phyloP scores from a whole-genome alignment of 2,113 vertebrate genomes.

The Pseudorhombus dupliciocellatus region DNA sequence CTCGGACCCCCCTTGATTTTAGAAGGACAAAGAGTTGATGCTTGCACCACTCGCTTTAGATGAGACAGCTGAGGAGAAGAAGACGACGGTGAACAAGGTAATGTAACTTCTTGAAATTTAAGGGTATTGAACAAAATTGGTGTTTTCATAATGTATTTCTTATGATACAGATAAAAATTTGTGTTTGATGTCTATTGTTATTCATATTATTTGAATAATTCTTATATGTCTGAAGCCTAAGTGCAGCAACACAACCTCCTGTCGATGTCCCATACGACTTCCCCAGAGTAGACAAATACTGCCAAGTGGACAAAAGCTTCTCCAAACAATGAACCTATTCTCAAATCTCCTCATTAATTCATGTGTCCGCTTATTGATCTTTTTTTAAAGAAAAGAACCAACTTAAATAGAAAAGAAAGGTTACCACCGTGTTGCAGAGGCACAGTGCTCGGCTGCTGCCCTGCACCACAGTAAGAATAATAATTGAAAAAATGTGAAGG shows the following conservation, averaged over 20 bases:
- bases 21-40: neutral
- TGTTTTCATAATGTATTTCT: neutral
- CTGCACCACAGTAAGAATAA: neutral
- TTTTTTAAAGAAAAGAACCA: no score
- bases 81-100: constrained; percentile 43
- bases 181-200: neutral
- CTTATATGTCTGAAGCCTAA: no score
- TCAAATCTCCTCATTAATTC: no score
- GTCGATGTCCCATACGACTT: no score
- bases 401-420: no score
- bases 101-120: neutral
- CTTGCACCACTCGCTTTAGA: neutral
- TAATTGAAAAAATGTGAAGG: neutral
- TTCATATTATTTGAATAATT: neutral
- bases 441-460: no score
- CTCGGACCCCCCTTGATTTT: neutral
- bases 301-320: no score
- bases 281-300: no score
- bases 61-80: neutral
- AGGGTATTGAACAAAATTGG: neutral
- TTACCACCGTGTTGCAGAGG: no score
- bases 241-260: no score
- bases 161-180: neutral
- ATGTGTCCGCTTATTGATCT: no score
- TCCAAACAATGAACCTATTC: no score